phyloP scores from a whole-genome alignment of 1,140 invertebrate genomes.

The Cherax destructor region DNA sequence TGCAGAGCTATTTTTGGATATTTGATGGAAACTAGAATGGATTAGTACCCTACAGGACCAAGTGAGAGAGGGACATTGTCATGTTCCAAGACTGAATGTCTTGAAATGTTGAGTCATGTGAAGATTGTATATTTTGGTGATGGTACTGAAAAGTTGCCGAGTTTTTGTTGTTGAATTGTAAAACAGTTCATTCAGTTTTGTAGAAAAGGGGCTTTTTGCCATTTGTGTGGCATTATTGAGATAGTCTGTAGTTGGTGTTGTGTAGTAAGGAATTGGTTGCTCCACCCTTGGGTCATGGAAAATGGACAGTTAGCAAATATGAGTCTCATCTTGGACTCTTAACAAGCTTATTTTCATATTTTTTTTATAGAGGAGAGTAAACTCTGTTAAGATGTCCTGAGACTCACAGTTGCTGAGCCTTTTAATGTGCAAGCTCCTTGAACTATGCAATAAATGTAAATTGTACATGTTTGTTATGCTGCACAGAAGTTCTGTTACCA shows the following conservation, averaged over 20 bases:
- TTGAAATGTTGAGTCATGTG: constrained; percentile 9
- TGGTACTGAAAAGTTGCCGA: background rate
- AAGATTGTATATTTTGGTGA: background rate
- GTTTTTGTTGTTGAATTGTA: constrained; percentile 3
- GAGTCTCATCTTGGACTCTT: background rate
- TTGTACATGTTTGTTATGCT: constrained; percentile 17
- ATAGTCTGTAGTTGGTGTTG: constrained; percentile 21
- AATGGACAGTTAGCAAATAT: constrained; percentile 10
- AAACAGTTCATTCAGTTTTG: constrained; percentile 11
- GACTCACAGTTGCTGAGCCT: constrained; percentile 28
- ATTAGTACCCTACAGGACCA: constrained; percentile 12
- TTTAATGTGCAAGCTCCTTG: constrained; percentile 24
- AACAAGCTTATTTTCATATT: constrained; percentile 22
- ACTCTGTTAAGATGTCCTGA: background rate
- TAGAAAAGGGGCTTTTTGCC: constrained; percentile 17
- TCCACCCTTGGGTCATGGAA: constrained; percentile 6
- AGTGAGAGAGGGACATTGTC: constrained; percentile 18
- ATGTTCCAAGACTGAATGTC: background rate
- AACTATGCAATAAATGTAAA: constrained; percentile 60
- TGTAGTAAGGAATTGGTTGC: constrained; percentile 30
- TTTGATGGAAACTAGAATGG: constrained; percentile 32
- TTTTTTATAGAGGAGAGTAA: background rate
- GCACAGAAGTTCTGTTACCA: constrained; percentile 42
- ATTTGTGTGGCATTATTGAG: constrained; percentile 48
- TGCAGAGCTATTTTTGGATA: constrained; percentile 44